These are phyloP conservation scores for Liparis tanakae DNA, from an alignment of 2,797 vertebrate species.

Conservation along the genomic window DNA sequence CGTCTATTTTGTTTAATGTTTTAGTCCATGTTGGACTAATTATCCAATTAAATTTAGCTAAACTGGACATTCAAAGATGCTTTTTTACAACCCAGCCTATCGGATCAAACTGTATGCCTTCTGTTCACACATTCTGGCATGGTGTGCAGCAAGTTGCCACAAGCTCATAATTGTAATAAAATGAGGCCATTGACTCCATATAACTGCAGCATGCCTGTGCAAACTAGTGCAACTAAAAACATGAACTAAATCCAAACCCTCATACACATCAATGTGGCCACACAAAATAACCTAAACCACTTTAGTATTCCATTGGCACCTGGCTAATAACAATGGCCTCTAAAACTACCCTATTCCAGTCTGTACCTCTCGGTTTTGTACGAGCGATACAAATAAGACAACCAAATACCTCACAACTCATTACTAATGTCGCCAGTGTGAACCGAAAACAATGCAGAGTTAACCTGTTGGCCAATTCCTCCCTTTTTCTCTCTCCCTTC, in stretches of 20 bases:
- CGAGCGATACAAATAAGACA: constrained; percentile 23
- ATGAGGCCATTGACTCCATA: not conserved
- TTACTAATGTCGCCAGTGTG: constrained; percentile 31
- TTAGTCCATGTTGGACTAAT: not conserved
- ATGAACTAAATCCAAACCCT: not conserved
- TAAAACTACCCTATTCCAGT: not conserved
- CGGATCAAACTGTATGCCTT: not conserved
- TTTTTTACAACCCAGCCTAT: not conserved
- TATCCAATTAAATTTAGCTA: not conserved
- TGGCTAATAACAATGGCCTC: not conserved
- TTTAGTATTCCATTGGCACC: not conserved
- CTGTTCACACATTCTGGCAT: not conserved
- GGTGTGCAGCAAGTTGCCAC: not conserved
- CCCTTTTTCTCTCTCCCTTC: constrained; percentile 31
- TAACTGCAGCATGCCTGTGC: not conserved
- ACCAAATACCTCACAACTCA: constrained; percentile 17
- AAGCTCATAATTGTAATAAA: not conserved
- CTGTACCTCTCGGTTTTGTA: not conserved
- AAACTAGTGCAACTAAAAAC: not conserved
- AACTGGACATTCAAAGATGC: not conserved
- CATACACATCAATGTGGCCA: not conserved
- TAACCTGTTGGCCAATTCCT: constrained; percentile 59
- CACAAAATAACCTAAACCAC: not conserved
- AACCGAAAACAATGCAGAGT: constrained; percentile 78
- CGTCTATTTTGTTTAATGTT: not conserved